Evolutionary conservation across 2,113 vertebrate species (phyloP), one percentile per base, ranked within the genome.

Genomic region (Mirza zaza): DNA sequence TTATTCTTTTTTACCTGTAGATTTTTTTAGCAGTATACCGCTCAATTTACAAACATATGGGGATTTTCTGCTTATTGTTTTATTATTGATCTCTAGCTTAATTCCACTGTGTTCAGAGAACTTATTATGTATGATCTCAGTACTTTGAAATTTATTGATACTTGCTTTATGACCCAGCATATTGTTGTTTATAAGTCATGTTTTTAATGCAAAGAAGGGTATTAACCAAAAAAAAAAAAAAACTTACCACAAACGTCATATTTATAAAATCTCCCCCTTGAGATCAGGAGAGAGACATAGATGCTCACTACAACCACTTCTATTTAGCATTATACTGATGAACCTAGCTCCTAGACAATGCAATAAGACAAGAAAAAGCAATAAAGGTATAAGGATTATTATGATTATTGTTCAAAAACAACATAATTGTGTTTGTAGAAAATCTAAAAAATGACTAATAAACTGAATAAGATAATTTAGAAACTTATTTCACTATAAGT

Each of bases 291-390:
- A 76, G 10, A 92, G 39, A 45, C 5, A 7, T 42, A 17, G 9
- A 2, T 84, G 9, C 21, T 4, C 36, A 80, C 1, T 63, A 11
- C 11, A 29, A 77, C n/a, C 0, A 55, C 12, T 65, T 79, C 13
- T 92, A 1, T 32, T 67, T 5, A 67, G 13, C 14, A 86, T 67
- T 36, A 65, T 8, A 36, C 15, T n/a, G 11, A n/a, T 82, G 48
- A 34, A 92, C 1, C 8, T 65, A 67, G 5, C 34, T 10, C 1
- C 8, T 65, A 67, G 5, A 29, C 13, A 42, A 2, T 79, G 9
- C 0, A 73, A 71, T 70, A n/a, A 79, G 85, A 52, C 8, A 92
- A 91, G 87, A 93, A 94, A 94, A 95, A 70, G 32, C 89, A 65
- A 71, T 34, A 57, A 27, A 6, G 3, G 34, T 34, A 23, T 48